Evolutionary conservation across 2,113 vertebrate species (phyloP), one percentile per base, ranked within the genome.

Genomic region (rat (Rattus norvegicus)): DNA sequence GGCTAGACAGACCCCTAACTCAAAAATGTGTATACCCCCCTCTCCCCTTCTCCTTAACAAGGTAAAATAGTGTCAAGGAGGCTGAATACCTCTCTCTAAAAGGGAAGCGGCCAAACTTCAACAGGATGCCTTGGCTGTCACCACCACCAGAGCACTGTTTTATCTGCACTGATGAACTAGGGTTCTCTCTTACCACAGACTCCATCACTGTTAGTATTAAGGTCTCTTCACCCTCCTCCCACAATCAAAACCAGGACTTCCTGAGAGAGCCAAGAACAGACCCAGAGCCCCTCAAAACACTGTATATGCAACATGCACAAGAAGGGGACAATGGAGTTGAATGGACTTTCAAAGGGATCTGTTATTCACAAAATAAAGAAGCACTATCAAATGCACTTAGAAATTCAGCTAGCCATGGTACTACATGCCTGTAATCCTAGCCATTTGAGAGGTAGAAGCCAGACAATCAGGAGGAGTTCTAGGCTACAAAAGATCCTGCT

Each of bases 51-150:
- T 39, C 63, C 69, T 87, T 54, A 88, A 73, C n/a, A 89, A 85
- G 77, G 76, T 61, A n/a, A 81, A 88, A 88, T 39, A 69, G 56
- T 70, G 54, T 94, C 87, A 56, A 91, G 63, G 73, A 54, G 30
- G 47, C 93, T 67, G 70, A 91, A 28, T 77, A 26, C 69, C 69
- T 85, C 52, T 49, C 43, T 85, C 67, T 89, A 19, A 81, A 91
- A 39, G 67, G 30, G 63, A 80, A 61, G 72, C 72, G 87, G 88
- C 65, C 93, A 93, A 83, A 43, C 81, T 76, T 91, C 92, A 97
- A 95, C n/a, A 81, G 63, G 30, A 56, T 80, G 43, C 90, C 63
- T 93, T 61, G 61, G 80, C 26, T 88, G 77, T 54, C 94, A 83
- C 52, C 30, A 89, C 17, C 7, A 91, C 6, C 28, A 81, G 24